These are phyloP conservation scores for Aphaenogaster floridana DNA, from an alignment of 1,140 invertebrate genomes.

Conservation along the genomic window DNA sequence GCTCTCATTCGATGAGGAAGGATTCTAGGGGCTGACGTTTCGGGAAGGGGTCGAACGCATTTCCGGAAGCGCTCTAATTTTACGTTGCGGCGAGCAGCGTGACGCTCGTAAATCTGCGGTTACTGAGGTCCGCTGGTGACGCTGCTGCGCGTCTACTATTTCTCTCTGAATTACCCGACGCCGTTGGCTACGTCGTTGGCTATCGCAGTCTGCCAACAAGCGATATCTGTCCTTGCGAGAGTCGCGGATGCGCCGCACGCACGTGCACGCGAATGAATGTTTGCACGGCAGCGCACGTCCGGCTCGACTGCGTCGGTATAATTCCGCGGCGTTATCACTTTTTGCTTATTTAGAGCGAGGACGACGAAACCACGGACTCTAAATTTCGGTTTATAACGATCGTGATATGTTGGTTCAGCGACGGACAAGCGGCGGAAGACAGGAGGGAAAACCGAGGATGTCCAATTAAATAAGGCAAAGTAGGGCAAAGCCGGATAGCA, in stretches of 20 bases:
- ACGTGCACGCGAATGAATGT: conserved; percentile 5
- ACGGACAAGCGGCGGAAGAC: background rate
- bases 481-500: conserved; percentile 22
- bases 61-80: conserved; percentile 71
- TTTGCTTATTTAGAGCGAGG: background rate
- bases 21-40: background rate
- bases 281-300: background rate
- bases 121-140: conserved; percentile 64
- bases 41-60: conserved; percentile 45
- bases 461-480: conserved; percentile 50
- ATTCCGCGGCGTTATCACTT: conserved; percentile 32
- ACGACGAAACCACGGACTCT: background rate
- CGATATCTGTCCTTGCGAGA: conserved; percentile 36
- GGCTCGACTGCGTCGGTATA: conserved; percentile 10
- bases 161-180: conserved; percentile 53
- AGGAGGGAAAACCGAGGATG: background rate
- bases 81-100: conserved; percentile 52
- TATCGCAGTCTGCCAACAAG: conserved; percentile 47
- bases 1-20: conserved; percentile 27
- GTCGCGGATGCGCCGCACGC: conserved; percentile 10
- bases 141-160: conserved; percentile 62
- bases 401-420: background rate
- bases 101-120: conserved; percentile 72
- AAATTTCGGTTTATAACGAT: conserved; percentile 16
- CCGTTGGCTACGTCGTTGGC: conserved; percentile 28